phyloP scores from a whole-genome alignment of 2,113 vertebrate species.

The Eira barbara region DNA sequence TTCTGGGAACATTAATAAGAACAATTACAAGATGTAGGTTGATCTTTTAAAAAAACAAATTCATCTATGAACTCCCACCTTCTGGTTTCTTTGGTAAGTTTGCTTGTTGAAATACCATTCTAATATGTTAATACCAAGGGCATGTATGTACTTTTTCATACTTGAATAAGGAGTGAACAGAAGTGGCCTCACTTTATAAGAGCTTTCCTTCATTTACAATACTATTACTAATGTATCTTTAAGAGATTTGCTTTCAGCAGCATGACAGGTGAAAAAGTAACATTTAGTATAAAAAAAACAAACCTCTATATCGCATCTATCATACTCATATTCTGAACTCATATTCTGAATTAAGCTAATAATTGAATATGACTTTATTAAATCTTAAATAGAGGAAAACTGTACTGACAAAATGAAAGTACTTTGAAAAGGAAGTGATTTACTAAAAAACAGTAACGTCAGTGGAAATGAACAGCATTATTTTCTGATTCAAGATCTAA shows the following conservation, averaged over 20 bases:
- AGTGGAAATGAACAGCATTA: not conserved
- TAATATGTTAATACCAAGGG: not conserved
- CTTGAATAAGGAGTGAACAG: not conserved
- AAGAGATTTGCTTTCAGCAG: not conserved
- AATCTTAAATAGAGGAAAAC: not conserved
- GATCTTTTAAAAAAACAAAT: not conserved
- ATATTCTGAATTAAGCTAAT: not conserved
- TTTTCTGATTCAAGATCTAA: not conserved
- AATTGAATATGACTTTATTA: conserved; percentile 4
- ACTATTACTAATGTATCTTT: not conserved
- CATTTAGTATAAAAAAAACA: not conserved
- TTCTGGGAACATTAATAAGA: not conserved
- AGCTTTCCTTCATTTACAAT: not conserved
- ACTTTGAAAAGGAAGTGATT: conserved; percentile 8
- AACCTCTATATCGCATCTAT: not conserved
- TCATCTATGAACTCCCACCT: not conserved
- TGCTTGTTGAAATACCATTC: not conserved
- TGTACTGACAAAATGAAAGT: not conserved
- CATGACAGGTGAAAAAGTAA: not conserved
- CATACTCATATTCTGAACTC: not conserved
- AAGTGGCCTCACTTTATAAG: not conserved
- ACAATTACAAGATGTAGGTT: not conserved
- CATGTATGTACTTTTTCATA: not conserved
- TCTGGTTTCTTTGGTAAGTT: not conserved
- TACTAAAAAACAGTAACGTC: conserved; percentile 25